phyloP scores from a whole-genome alignment of 2,888 invertebrate genomes.

The Alloscopus bannaensis region DNA sequence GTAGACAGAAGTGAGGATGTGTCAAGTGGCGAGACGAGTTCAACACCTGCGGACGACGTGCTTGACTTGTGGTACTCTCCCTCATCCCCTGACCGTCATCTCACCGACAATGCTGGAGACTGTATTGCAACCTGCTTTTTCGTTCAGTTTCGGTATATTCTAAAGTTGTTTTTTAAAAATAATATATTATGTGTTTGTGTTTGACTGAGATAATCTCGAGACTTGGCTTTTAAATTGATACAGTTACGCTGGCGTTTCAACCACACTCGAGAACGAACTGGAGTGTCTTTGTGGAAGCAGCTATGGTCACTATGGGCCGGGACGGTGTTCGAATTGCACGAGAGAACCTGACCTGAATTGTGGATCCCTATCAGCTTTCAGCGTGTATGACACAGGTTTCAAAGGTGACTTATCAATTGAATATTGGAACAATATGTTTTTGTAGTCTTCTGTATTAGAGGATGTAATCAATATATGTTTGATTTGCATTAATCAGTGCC shows the following conservation, averaged over 20 bases:
- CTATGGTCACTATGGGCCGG: constrained; percentile 75
- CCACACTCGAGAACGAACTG: constrained; percentile 74
- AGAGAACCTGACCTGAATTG: constrained; percentile 81
- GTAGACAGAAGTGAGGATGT: constrained; percentile 44
- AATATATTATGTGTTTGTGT: no score
- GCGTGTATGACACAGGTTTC: constrained; percentile 82
- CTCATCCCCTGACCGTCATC: constrained; percentile 45
- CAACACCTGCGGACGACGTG: constrained; percentile 36
- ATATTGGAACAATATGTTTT: no score
- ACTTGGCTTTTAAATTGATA: not conserved
- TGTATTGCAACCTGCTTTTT: constrained; percentile 53
- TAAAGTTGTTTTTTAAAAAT: no score
- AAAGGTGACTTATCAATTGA: constrained; percentile 69
- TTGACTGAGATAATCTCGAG: not conserved
- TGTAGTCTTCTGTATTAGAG: no score
- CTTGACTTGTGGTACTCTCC: constrained; percentile 61
- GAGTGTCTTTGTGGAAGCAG: constrained; percentile 78
- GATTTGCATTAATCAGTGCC: constrained; percentile 77
- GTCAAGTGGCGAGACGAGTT: constrained; percentile 39
- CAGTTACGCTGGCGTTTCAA: constrained; percentile 76
- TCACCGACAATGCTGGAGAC: constrained; percentile 37
- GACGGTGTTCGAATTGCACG: constrained; percentile 79
- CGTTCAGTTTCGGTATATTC: constrained; percentile 73
- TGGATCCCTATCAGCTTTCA: constrained; percentile 82
- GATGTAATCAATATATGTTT: not conserved